Conservation (phyloP, 30 jellyfish, hydroid and myxozoan genomes). For the Cassiopea xamachana region DNA sequence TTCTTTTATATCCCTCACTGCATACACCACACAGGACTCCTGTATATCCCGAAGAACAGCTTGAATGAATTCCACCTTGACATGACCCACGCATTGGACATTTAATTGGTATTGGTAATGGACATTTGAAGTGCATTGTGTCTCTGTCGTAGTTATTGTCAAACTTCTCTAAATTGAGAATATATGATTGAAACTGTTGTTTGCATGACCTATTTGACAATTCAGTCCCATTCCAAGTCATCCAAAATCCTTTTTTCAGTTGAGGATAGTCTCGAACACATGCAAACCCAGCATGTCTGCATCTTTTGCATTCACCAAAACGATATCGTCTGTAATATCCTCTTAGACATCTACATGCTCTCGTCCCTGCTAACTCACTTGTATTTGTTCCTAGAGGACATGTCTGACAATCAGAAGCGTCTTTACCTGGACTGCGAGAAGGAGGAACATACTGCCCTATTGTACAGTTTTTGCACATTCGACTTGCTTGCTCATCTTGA, state of each 20-base stretch:
- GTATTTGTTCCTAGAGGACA: slow-evolving; percentile 70
- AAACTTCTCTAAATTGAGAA: slow-evolving; percentile 5
- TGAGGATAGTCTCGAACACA: slow-evolving; percentile 22
- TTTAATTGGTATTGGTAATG: slow-evolving; percentile 31
- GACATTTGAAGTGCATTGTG: slow-evolving; percentile 2
- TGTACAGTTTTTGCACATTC: slow-evolving; percentile 46
- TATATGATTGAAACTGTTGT: slow-evolving; percentile 9
- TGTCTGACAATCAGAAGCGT: slow-evolving; percentile 39
- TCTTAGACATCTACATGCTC: slow-evolving; percentile 38
- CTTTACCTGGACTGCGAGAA: slow-evolving; percentile 37
- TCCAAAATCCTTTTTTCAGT: slow-evolving; percentile 38
- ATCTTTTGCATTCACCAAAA: slow-evolving; percentile 28
- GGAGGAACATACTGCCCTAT: slow-evolving; percentile 63
- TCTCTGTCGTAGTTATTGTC: slow-evolving; percentile 5
- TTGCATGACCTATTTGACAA: not conserved
- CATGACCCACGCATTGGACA: slow-evolving; percentile 56
- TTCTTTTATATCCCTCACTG: slow-evolving; percentile 2
- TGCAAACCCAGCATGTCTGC: slow-evolving; percentile 13
- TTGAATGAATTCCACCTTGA: slow-evolving; percentile 47
- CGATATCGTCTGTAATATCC: slow-evolving; percentile 41
- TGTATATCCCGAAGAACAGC: slow-evolving; percentile 30
- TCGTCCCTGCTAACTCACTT: slow-evolving; percentile 26
- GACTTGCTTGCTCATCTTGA: slow-evolving; percentile 54
- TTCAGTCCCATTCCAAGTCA: slow-evolving; percentile 3
- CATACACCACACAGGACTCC: slow-evolving; percentile 69